Percentiles rank a stretch among this genome's conserved stretches.
phyloP scores from a whole-genome alignment of 1,140 invertebrate genomes.

The Trichomalopsis sarcophagae region DNA sequence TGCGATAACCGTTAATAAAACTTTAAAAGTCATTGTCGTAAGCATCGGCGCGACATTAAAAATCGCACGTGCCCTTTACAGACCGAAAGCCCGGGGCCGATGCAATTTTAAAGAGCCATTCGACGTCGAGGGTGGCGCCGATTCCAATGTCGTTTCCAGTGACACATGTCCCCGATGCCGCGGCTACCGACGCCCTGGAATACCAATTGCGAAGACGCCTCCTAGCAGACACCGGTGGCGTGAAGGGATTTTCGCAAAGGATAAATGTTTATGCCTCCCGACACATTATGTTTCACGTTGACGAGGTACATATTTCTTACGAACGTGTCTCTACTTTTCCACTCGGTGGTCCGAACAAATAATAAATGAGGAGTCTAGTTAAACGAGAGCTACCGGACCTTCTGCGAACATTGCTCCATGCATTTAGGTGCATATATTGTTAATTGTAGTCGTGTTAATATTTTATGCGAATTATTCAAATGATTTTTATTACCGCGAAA shows the following conservation, averaged over 20 bases:
- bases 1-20: slow-evolving; percentile 73
- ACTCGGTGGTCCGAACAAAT: slow-evolving; percentile 3
- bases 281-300: slow-evolving; percentile 55
- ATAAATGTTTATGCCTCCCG: slow-evolving; percentile 57
- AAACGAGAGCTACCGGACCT: not conserved
- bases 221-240: not conserved
- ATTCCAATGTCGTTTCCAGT: slow-evolving; percentile 61
- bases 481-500: not conserved
- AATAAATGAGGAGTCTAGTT: slow-evolving; percentile 13
- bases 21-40: slow-evolving; percentile 74
- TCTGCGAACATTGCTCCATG: not conserved
- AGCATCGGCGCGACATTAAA: slow-evolving; percentile 73
- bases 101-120: slow-evolving; percentile 76
- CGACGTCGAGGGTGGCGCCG: slow-evolving; percentile 39
- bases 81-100: slow-evolving; percentile 54
- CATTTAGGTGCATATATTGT: too few species aligned
- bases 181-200: slow-evolving; percentile 64
- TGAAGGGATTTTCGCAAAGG: slow-evolving; percentile 50
- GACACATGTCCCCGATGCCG: slow-evolving; percentile 73
- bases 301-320: slow-evolving; percentile 52
- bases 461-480: not conserved
- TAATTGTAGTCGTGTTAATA: too few species aligned
- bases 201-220: slow-evolving; percentile 63
- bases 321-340: slow-evolving; percentile 41
- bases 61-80: slow-evolving; percentile 73